phyloP scores from a whole-genome alignment of 2,888 invertebrate species.

The Agrochola circellaris region DNA sequence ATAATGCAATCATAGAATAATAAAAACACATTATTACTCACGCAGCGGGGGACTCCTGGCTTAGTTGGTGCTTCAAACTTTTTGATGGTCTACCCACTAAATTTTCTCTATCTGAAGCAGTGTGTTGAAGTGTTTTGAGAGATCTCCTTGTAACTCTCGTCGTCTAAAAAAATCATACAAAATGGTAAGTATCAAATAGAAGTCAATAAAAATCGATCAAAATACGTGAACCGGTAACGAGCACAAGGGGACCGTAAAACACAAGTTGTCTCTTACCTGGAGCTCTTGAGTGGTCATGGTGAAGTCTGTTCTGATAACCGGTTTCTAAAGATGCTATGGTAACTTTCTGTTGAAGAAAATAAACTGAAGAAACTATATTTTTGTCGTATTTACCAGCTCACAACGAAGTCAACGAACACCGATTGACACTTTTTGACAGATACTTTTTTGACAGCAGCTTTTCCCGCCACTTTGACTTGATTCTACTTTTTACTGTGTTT shows the following conservation, averaged over 20 bases:
- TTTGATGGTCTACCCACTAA: slow-evolving; percentile 92
- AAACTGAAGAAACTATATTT: slow-evolving; percentile 4
- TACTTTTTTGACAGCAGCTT: slow-evolving; percentile 13
- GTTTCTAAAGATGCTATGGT: background rate
- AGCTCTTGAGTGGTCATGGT: slow-evolving; percentile 72
- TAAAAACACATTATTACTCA: slow-evolving; percentile 73
- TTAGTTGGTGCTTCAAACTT: slow-evolving; percentile 88
- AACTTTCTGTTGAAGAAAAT: slow-evolving; percentile 10
- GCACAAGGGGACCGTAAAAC: background rate
- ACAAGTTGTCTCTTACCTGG: slow-evolving; percentile 57
- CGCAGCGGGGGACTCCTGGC: slow-evolving; percentile 87
- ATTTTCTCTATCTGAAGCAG: slow-evolving; percentile 94
- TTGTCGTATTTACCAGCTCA: slow-evolving; percentile 24
- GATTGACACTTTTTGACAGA: slow-evolving; percentile 47
- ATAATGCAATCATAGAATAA: background rate
- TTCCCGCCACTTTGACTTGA: slow-evolving; percentile 39
- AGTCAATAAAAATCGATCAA: background rate
- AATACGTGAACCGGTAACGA: background rate
- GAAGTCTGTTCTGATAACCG: slow-evolving; percentile 4
- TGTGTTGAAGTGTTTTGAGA: slow-evolving; percentile 93
- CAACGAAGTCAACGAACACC: slow-evolving; percentile 22
- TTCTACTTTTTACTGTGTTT: background rate
- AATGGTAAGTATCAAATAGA: background rate
- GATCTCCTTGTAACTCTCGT: slow-evolving; percentile 90
- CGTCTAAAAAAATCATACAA: slow-evolving; percentile 56